phyloP scores from a whole-genome alignment of 2,797 vertebrate species.

The Mastacembelus armatus region DNA sequence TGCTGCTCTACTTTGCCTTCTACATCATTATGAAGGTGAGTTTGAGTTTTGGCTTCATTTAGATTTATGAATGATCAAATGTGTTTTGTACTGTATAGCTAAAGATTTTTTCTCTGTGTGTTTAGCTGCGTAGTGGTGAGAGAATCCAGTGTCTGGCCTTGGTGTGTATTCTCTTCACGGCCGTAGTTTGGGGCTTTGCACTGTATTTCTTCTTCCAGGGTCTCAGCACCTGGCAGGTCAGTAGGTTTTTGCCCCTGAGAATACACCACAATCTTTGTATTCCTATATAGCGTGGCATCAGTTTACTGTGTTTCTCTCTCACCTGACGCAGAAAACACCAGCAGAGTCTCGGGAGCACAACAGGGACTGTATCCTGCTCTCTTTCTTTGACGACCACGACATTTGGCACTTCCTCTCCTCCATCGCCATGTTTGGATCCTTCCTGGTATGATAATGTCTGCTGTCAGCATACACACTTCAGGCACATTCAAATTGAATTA shows the following conservation, averaged over 20 bases:
- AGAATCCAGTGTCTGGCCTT: conserved; percentile 90
- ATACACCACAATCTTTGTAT: neutral
- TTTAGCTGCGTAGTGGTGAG: conserved; percentile 93
- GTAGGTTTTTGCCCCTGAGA: conserved; percentile 19
- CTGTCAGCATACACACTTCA: no score
- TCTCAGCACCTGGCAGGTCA: conserved; percentile 98
- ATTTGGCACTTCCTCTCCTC: conserved; percentile 99
- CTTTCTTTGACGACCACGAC: conserved; percentile 97
- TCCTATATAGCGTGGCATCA: neutral
- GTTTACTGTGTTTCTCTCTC: neutral
- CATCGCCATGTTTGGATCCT: conserved; percentile 99
- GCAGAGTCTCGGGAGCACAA: conserved; percentile 98
- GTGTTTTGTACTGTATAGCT: neutral
- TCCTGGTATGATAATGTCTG: conserved; percentile 85
- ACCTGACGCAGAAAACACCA: conserved; percentile 90
- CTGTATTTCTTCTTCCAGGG: conserved; percentile 99
- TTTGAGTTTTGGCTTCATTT: neutral
- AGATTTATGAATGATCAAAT: neutral
- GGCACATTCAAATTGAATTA: no score
- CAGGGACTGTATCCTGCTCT: conserved; percentile 93
- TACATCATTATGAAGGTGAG: conserved; percentile 99
- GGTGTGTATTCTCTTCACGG: conserved; percentile 93
- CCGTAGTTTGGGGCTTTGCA: conserved; percentile 95
- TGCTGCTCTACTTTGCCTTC: conserved; percentile 98
- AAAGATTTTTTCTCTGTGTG: conserved; percentile 22